Evolutionary conservation across 2,888 invertebrate species (phyloP), one percentile per base, ranked within the genome.

Genomic region (Petrophora chlorosata): DNA sequence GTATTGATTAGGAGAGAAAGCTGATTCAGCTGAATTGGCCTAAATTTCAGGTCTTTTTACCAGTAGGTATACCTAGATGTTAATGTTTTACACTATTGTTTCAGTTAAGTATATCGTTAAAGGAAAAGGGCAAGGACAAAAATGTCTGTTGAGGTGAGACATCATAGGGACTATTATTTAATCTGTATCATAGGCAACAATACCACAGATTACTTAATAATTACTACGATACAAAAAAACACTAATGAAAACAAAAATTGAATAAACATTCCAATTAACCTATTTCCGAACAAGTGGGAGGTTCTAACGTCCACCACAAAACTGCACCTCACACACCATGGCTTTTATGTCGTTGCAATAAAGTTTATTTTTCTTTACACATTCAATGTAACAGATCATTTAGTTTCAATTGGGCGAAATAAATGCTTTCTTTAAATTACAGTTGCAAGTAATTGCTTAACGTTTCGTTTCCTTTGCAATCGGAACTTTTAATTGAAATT

Each of bases 191-290:
- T n/a, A n/a, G n/a, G n/a, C n/a, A n/a, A n/a, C n/a, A n/a, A n/a
- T n/a, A n/a, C n/a, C n/a, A n/a, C n/a, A n/a, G n/a, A n/a, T n/a
- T n/a, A n/a, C n/a, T n/a, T n/a, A n/a, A n/a, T n/a, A n/a, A n/a
- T n/a, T n/a, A n/a, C n/a, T n/a, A n/a, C n/a, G n/a, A n/a, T n/a
- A n/a, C 7, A 19, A 4, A 19, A 23, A 23, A 23, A 23, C 23
- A 23, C 3, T 23, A 23, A n/a, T 3, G 3, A 25, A 25, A 25
- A 25, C 25, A 25, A 25, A 67, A 71, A 76, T 76, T 70, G 71
- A 74, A 75, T 75, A 70, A 74, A 70, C 61, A 67, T 52, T 65
- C 40, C 56, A 60, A 56, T 69, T 70, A 59, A 72, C 71, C 74
- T 64, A 67, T 67, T 67, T 52, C 46, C 59, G 56, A 64, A 54